Conservation (phyloP, 2,888 invertebrate genomes). For the Tridacna crocea region DNA sequence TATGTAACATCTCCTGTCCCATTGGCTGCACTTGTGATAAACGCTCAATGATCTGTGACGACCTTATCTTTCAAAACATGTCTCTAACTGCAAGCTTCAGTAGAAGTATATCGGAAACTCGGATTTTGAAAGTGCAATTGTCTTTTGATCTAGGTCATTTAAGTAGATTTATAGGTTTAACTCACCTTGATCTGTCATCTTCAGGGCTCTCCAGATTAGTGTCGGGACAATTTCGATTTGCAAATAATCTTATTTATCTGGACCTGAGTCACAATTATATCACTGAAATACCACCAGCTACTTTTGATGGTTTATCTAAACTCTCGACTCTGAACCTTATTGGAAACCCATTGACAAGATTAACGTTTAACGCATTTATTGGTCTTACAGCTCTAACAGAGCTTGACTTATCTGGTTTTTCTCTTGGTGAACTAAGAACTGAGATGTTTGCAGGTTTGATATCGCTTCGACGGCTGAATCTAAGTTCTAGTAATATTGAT, state of each 20-base stretch:
- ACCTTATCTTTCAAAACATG: not conserved
- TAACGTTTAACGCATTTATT: conserved; percentile 36
- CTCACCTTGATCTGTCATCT: conserved; percentile 9
- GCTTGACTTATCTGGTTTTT: conserved; percentile 19
- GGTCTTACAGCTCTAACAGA: conserved; percentile 36
- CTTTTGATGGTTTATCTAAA: conserved; percentile 29
- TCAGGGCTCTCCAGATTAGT: not conserved
- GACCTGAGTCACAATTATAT: conserved; percentile 39
- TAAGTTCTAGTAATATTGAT: conserved; percentile 31
- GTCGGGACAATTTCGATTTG: conserved; percentile 22
- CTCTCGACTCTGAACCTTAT: conserved; percentile 17
- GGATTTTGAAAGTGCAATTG: not conserved
- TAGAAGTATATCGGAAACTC: not conserved
- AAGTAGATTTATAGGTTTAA: conserved; percentile 5
- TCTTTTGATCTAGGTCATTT: not conserved
- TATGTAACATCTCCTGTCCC: not conserved
- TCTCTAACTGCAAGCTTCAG: not conserved
- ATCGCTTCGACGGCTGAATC: conserved; percentile 28
- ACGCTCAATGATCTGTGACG: conserved; percentile 11
- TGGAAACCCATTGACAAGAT: conserved; percentile 26
- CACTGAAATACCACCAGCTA: not conserved
- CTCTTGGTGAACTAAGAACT: not conserved
- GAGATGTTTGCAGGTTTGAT: conserved; percentile 33
- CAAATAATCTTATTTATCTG: conserved; percentile 27
- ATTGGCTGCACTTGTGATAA: not conserved